Conservation (phyloP, 1,140 invertebrate species). For the Drosophila kanapiae region DNA sequence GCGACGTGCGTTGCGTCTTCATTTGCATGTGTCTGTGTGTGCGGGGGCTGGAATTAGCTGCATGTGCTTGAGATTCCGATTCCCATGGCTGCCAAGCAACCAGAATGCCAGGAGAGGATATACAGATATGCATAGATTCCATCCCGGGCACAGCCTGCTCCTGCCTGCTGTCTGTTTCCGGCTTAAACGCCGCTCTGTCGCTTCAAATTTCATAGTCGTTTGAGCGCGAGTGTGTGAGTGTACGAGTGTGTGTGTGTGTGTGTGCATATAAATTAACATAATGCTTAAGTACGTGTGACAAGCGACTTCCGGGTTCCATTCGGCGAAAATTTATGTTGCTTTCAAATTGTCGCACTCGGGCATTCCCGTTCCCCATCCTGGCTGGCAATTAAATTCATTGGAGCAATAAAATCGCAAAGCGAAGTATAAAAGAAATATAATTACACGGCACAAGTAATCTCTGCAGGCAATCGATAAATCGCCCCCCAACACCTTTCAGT, state of each 20-base stretch:
- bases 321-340: conserved; percentile 75
- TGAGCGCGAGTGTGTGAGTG: conserved; percentile 25
- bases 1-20: conserved; percentile 43
- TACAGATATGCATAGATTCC: conserved; percentile 56
- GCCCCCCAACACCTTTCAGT: neutral
- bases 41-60: conserved; percentile 66
- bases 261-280: conserved; percentile 80
- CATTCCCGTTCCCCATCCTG: conserved; percentile 2
- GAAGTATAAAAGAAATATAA: conserved; percentile 44
- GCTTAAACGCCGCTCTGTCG: conserved; percentile 80
- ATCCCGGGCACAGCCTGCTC: conserved; percentile 23
- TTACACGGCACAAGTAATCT: conserved; percentile 50
- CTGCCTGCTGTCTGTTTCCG: conserved; percentile 64
- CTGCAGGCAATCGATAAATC: conserved; percentile 55
- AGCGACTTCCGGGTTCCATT: conserved; percentile 79
- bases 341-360: conserved; percentile 68
- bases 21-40: conserved; percentile 38
- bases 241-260: conserved; percentile 5
- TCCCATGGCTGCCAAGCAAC: conserved; percentile 60
- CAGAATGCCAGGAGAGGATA: conserved; percentile 47
- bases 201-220: conserved; percentile 77
- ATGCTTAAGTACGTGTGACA: conserved; percentile 82
- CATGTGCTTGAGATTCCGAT: conserved; percentile 70
- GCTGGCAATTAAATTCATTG: conserved; percentile 68
- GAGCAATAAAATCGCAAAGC: conserved; percentile 62